These are phyloP conservation scores for Telmatherina bonti DNA, from an alignment of 2,797 vertebrate species.

Conservation along the genomic window DNA sequence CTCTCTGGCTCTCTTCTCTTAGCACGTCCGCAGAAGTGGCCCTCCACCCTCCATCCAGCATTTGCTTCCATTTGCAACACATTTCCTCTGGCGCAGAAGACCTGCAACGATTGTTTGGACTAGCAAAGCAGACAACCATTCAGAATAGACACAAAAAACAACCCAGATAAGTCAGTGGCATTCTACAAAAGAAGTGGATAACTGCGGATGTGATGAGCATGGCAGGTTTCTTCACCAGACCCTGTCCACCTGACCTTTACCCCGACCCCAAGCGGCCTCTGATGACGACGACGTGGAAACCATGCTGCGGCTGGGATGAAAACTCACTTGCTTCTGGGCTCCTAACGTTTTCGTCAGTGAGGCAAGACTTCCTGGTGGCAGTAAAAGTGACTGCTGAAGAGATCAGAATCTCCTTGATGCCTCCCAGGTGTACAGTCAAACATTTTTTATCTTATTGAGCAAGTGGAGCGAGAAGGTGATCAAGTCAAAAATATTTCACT, in stretches of 20 bases:
- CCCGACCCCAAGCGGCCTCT: constrained; percentile 10
- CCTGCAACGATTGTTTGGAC: constrained; percentile 28
- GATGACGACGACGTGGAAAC: constrained; percentile 38
- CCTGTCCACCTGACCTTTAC: constrained; percentile 46
- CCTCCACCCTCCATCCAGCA: constrained; percentile 51
- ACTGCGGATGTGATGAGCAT: constrained; percentile 52
- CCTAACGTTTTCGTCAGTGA: constrained; percentile 6
- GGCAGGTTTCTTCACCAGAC: constrained; percentile 22
- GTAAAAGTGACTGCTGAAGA: constrained; percentile 33
- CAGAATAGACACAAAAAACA: constrained; percentile 29
- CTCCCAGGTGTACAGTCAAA: constrained; percentile 10
- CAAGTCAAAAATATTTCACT: constrained; percentile 5
- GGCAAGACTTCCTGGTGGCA: constrained; percentile 21
- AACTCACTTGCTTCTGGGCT: constrained; percentile 12
- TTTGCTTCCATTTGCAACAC: constrained; percentile 57
- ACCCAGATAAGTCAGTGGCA: constrained; percentile 26
- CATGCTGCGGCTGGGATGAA: constrained; percentile 14
- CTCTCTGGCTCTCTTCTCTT: constrained; percentile 43
- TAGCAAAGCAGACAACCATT: constrained; percentile 44
- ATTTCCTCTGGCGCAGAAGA: constrained; percentile 51
- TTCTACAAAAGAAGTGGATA: constrained; percentile 40
- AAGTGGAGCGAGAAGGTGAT: not conserved
- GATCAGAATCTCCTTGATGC: constrained; percentile 22
- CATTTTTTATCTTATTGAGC: constrained; percentile 16
- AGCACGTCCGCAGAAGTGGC: constrained; percentile 55